Evolutionary conservation across 92 coral and sea anemone species (phyloP), one percentile per base, ranked within the genome.

Genomic region (Bergia puertoricense): DNA sequence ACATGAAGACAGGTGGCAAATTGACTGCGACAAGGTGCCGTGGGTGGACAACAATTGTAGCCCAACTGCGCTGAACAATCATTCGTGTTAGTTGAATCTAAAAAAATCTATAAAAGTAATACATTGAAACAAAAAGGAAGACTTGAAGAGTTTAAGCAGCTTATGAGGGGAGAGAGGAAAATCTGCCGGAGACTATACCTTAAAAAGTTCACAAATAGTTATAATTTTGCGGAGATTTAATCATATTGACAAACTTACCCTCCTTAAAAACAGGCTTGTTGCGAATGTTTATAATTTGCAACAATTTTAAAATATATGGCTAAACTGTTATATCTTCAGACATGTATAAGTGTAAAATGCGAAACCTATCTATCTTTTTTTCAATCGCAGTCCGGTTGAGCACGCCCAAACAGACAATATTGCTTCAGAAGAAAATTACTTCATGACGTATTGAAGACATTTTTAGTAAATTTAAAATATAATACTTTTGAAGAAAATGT

Each of bases 1-100:
- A 84, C 87, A 69, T 39, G 22, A 71, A 69, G 44, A 59, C 87
- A 48, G 87, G 87, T 84, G 87, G 87, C 87, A 51, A 69, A 39
- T 71, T 71, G 77, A 68, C 79, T 39, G 56, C 77, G 46, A 72
- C 56, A 71, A 39, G 20, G 11, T 44, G 43, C 67, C 2, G 0
- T 44, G 78, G 77, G 44, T 84, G 77, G 87, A 71, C 11, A 39
- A 30, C 51, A 22, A 44, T 67, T 44, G 43, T 46, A 7, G 7
- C 59, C 78, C 87, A 72, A 41, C 87, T 72, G 78, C 50, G 87
- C 57, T 68, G 76, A 0, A 65, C 54, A 72, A 14, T 72, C 30
- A 40, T 84, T 42, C 23, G 14, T 69, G 68, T 22, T 22, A 16
- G 13, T 40, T 41, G 68, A 59, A 38, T 81, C 74, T 16, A 15